Evolutionary conservation across 2,888 invertebrate genomes (phyloP), one percentile per base, ranked within the genome.

Genomic region (Catocala sponsa): DNA sequence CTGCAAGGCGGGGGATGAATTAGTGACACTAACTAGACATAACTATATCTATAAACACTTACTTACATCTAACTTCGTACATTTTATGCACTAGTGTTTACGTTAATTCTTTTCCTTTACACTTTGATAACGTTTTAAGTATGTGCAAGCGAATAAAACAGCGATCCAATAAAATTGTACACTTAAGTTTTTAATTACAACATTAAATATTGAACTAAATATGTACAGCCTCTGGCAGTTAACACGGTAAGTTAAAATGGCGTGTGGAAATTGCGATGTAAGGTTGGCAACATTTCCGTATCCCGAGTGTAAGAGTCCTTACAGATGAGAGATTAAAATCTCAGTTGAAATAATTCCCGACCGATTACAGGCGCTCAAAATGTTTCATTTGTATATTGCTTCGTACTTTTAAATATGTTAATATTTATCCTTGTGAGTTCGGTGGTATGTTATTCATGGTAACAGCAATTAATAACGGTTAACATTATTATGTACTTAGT

Each of bases 241-340:
- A 88, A 86, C 84, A 79, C 87, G 87, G 82, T 81, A 86, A 90
- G 87, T 91, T 92, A 89, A 94, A 93, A 90, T 88, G 88, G 90
- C 93, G 88, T 94, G 88, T 89, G 83, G 85, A 83, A 91, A 94
- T 93, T 94, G 93, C 94, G 94, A 93, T 87, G 91, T 91, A 90
- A 91, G 91, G 89, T 76, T 89, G 85, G 88, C 80, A 91, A 89
- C 89, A 91, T 91, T 92, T 87, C 87, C 87, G 89, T 88, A 83
- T 81, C 80, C 83, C 84, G 83, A 82, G 76, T 81, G 81, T 87
- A 85, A 91, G 92, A 86, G 93, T 90, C 85, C 90, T 92, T 86
- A 83, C 86, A 83, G 81, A 84, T 81, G 90, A 88, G 90, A 88
- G 86, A 90, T 84, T 91, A 86, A 83, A 87, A 88, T 91, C 89